Evolutionary conservation across 1,140 invertebrate genomes (phyloP), one percentile per base, ranked within the genome.

Genomic region (Panulirus ornatus): DNA sequence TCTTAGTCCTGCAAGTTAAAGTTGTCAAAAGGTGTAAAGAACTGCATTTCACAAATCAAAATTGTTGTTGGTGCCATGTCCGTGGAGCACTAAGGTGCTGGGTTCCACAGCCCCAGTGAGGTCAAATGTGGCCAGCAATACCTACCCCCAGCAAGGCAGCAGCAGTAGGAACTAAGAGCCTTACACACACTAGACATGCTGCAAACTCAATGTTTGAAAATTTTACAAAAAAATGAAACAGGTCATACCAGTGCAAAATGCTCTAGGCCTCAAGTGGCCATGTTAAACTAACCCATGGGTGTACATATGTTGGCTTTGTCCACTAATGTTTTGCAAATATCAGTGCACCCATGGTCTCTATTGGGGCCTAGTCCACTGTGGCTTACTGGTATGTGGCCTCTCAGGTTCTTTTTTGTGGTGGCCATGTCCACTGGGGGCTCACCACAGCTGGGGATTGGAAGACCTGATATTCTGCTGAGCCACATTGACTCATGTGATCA

Each of bases 401-500:
- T 58, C 58, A 66, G 34, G 81, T n/a, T 79, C 73, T 79, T 22
- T 19, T 34, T 70, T 86, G 73, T 87, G 75, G 85, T 87, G 85
- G 44, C 75, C 44, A 38, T 70, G 58, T 76, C 73, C 58, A 87
- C 73, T 87, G 75, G 85, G 78, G 73, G 85, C 75, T 75, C 75
- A 84, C 75, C 85, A 63, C 54, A 87, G 75, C 54, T 63, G 75
- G 75, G 36, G 66, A 16, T 36, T 84, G 70, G 70, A 70, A 54
- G 47, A 14, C 58, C 38, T 84, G 38, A 54, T 75, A 79, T 87
- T 58, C 34, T 79, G 85, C 85, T 87, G 85, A 87, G 85, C 76
- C 85, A 87, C 76, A 83, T 47, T 83, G 88, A 84, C 78, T 81
- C 88, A 79, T 89, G 88, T 89, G 88, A 89, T 89, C 79, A 82